Conservation (phyloP, 1,140 invertebrate genomes). For the Marisa cornuarietis region DNA sequence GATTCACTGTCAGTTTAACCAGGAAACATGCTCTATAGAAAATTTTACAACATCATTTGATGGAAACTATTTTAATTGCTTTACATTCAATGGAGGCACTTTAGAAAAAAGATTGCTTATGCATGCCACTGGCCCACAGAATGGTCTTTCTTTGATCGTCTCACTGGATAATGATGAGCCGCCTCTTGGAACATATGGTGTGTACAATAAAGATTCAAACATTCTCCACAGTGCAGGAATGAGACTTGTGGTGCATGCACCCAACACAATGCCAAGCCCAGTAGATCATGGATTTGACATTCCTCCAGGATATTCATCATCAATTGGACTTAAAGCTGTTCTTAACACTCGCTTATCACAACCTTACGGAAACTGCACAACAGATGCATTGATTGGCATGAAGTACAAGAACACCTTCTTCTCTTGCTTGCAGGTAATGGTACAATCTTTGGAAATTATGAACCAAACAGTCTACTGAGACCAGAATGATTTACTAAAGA, state of each 20-base stretch:
- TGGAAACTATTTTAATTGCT: slow-evolving; percentile 62
- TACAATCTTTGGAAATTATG: too few species aligned
- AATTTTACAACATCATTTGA: slow-evolving; percentile 58
- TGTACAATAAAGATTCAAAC: slow-evolving; percentile 58
- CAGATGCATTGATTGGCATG: slow-evolving; percentile 33
- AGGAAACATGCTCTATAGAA: slow-evolving; percentile 39
- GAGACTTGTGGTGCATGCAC: slow-evolving; percentile 65
- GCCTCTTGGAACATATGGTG: slow-evolving; percentile 50
- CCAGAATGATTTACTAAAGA: too few species aligned
- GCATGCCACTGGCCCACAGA: slow-evolving; percentile 58
- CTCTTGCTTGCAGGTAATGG: slow-evolving; percentile 51
- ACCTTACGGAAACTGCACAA: slow-evolving; percentile 61
- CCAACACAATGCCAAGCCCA: slow-evolving; percentile 65
- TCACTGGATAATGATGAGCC: slow-evolving; percentile 60
- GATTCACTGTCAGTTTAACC: slow-evolving; percentile 56
- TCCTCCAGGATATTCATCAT: slow-evolving; percentile 60
- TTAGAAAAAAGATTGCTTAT: slow-evolving; percentile 44
- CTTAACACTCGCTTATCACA: slow-evolving; percentile 47
- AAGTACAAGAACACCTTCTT: slow-evolving; percentile 57
- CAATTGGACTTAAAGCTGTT: slow-evolving; percentile 55
- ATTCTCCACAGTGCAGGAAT: slow-evolving; percentile 61
- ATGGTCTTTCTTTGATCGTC: slow-evolving; percentile 57
- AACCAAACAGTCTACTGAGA: too few species aligned
- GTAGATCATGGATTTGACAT: slow-evolving; percentile 62
- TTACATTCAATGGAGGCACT: slow-evolving; percentile 56